Evolutionary conservation across 2,113 vertebrate genomes (phyloP).

Genomic region (Boleophthalmus pectinirostris): DNA sequence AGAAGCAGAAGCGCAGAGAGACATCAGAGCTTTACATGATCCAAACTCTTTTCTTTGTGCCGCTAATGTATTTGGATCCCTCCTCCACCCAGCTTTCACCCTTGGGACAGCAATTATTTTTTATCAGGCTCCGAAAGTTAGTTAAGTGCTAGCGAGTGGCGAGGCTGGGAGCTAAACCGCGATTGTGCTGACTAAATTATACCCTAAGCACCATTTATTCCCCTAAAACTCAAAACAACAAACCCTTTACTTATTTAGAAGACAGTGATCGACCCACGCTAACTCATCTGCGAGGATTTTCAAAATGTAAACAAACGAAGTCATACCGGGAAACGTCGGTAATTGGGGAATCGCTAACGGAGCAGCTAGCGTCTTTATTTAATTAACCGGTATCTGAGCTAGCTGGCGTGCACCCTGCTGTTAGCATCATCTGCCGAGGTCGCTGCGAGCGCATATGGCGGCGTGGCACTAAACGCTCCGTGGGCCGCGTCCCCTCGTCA

Average conservation of each 20-base stretch:
- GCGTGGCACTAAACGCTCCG: constrained; percentile 34
- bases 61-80: constrained; percentile 63
- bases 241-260: background rate
- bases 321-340: constrained; percentile 37
- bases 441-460: constrained; percentile 46
- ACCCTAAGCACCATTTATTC: constrained; percentile 11
- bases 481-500: constrained; percentile 26
- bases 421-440: constrained; percentile 36
- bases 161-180: constrained; percentile 17
- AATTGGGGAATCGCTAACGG: constrained; percentile 12
- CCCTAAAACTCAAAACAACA: constrained; percentile 19
- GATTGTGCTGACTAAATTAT: constrained; percentile 22
- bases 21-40: constrained; percentile 52
- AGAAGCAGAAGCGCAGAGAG: background rate
- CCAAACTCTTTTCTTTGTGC: constrained; percentile 61
- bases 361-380: constrained; percentile 51
- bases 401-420: constrained; percentile 23
- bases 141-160: constrained; percentile 53
- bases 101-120: constrained; percentile 62
- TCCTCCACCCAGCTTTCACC: constrained; percentile 6
- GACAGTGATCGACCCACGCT: background rate
- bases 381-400: constrained; percentile 46
- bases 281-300: constrained; percentile 35
- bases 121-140: constrained; percentile 75
- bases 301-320: constrained; percentile 50